phyloP scores from a whole-genome alignment of 2,888 invertebrate genomes.

The Unio delphinus region DNA sequence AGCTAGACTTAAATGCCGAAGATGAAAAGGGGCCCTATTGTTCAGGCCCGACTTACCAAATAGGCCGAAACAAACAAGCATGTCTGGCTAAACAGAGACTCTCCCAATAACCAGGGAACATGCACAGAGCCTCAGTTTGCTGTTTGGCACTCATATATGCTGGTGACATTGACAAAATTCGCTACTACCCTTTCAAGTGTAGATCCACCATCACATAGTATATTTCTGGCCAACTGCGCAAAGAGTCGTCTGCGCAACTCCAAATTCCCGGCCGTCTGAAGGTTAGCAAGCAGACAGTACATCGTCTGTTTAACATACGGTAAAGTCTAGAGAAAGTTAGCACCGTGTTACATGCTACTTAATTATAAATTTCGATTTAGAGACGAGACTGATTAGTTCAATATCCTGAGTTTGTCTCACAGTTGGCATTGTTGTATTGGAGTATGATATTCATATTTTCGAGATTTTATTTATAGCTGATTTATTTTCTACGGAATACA shows the following conservation, averaged over 20 bases:
- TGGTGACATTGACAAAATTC: constrained; percentile 37
- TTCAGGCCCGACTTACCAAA: constrained; percentile 47
- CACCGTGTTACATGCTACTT: too few species aligned
- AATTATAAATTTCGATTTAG: too few species aligned
- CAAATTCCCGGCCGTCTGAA: constrained; percentile 11
- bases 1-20: constrained; percentile 32
- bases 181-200: constrained; percentile 6
- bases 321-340: too few species aligned
- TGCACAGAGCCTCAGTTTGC: constrained; percentile 50
- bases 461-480: too few species aligned
- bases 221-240: constrained; percentile 40
- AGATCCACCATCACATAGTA: constrained; percentile 21
- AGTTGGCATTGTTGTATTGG: too few species aligned
- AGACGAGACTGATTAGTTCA: too few species aligned
- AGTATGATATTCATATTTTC: too few species aligned
- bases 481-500: too few species aligned
- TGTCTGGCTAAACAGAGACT: constrained; percentile 49
- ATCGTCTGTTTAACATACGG: too few species aligned
- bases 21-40: constrained; percentile 12
- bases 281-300: too few species aligned
- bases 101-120: constrained; percentile 41
- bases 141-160: constrained; percentile 30
- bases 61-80: constrained; percentile 61
- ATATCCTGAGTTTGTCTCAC: too few species aligned
- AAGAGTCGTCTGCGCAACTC: constrained; percentile 48